Evolutionary conservation across 2,797 vertebrate species (phyloP).

Genomic region (Pipistrellus kuhlii): DNA sequence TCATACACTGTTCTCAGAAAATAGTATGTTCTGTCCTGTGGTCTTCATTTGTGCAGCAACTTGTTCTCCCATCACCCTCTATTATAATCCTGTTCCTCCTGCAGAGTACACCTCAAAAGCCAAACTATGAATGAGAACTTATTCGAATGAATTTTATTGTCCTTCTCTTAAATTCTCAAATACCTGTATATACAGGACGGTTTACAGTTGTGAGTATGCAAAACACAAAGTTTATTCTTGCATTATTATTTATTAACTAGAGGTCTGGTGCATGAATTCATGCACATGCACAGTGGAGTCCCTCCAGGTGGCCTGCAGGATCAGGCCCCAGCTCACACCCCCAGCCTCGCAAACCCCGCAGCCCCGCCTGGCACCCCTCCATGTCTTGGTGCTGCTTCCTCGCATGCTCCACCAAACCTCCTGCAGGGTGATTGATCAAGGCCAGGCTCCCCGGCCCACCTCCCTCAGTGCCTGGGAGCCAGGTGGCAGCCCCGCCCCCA

Average conservation of each 20-base stretch:
- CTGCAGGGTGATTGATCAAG: too few species aligned
- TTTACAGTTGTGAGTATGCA: background rate
- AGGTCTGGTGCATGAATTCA: too few species aligned
- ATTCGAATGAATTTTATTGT: slow-evolving; percentile 42
- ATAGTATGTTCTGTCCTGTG: background rate
- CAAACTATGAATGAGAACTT: background rate
- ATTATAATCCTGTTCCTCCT: background rate
- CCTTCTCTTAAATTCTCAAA: slow-evolving; percentile 14
- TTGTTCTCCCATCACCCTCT: background rate
- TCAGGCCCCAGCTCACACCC: too few species aligned
- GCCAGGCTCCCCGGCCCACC: too few species aligned
- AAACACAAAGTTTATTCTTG: background rate
- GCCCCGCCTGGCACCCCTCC: too few species aligned
- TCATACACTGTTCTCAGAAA: background rate
- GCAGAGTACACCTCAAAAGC: background rate
- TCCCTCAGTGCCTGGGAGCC: too few species aligned
- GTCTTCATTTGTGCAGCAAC: background rate
- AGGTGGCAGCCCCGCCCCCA: too few species aligned
- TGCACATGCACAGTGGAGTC: too few species aligned
- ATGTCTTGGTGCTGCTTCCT: too few species aligned
- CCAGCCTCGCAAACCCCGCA: too few species aligned
- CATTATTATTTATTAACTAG: background rate
- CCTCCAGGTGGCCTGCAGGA: too few species aligned
- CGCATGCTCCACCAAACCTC: too few species aligned
- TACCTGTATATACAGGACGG: background rate